Percentiles rank a stretch among this genome's conserved stretches.
Conservation (phyloP, 2,888 invertebrate genomes). For the Argyresthia albistria region DNA sequence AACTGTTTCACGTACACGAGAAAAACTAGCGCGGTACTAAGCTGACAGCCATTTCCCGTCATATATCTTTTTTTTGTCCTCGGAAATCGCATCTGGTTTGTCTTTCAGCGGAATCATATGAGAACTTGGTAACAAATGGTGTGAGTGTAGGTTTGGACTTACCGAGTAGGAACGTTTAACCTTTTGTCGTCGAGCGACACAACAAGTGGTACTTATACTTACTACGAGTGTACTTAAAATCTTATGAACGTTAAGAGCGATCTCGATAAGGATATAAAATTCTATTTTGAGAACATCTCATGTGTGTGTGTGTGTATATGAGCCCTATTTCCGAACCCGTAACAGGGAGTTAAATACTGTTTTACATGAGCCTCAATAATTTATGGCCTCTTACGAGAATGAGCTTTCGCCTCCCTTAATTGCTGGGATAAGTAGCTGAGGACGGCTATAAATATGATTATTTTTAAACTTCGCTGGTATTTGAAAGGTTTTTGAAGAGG, state of each 20-base stretch:
- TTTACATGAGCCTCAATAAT: conserved; percentile 1
- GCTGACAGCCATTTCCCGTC: conserved; percentile 58
- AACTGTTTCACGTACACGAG: conserved; percentile 2
- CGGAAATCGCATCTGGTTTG: conserved; percentile 58
- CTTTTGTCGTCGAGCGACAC: no score
- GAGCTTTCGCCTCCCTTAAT: conserved; percentile 9
- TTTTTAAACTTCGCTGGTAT: conserved; percentile 31
- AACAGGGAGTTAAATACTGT: neutral
- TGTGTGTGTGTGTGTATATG: no score
- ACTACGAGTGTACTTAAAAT: no score
- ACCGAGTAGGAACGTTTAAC: neutral
- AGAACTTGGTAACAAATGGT: conserved; percentile 14
- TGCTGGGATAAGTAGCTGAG: conserved; percentile 16
- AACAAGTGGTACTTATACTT: no score
- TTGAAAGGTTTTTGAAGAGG: neutral
- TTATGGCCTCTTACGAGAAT: conserved; percentile 3
- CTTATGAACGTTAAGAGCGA: no score
- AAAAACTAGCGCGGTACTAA: conserved; percentile 48
- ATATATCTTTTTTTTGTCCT: conserved; percentile 51
- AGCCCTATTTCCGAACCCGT: no score
- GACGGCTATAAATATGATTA: conserved; percentile 27
- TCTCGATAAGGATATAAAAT: no score
- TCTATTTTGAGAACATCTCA: no score
- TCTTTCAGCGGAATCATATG: conserved; percentile 21
- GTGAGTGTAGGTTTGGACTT: neutral